phyloP scores from a whole-genome alignment of 1,140 invertebrate genomes.

The Lasaia peninsularis region DNA sequence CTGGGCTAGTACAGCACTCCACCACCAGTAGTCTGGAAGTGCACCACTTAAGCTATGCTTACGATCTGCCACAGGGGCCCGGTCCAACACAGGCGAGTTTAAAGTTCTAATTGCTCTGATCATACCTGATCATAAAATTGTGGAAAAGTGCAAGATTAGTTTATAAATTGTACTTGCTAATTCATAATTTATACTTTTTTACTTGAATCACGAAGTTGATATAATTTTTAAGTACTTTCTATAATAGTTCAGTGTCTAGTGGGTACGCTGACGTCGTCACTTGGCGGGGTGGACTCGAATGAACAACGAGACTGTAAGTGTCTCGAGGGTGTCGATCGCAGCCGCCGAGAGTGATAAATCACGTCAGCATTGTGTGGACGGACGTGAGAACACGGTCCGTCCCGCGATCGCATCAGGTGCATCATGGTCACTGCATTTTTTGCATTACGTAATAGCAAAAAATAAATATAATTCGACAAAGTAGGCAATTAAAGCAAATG shows the following conservation, averaged over 20 bases:
- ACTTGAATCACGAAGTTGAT: no score
- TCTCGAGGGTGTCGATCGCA: neutral
- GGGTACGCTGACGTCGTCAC: neutral
- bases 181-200: no score
- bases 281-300: conserved; percentile 2
- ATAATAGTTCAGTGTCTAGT: neutral
- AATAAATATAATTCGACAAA: no score
- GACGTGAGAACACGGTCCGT: conserved; percentile 1
- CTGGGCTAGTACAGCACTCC: no score
- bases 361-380: conserved; percentile 1
- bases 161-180: no score
- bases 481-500: conserved; percentile 4
- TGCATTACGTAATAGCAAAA: neutral
- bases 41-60: no score
- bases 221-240: neutral
- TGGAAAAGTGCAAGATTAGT: no score
- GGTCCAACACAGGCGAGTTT: no score
- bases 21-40: no score
- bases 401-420: conserved; percentile 5
- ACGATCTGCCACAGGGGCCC: no score
- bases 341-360: conserved; percentile 1
- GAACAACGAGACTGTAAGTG: conserved; percentile 13
- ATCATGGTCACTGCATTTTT: neutral
- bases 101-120: no score
- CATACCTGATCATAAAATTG: no score